Evolutionary conservation across 2,797 vertebrate genomes (phyloP), one percentile per base, ranked within the genome.

Genomic region (Acipenser transmontanus): DNA sequence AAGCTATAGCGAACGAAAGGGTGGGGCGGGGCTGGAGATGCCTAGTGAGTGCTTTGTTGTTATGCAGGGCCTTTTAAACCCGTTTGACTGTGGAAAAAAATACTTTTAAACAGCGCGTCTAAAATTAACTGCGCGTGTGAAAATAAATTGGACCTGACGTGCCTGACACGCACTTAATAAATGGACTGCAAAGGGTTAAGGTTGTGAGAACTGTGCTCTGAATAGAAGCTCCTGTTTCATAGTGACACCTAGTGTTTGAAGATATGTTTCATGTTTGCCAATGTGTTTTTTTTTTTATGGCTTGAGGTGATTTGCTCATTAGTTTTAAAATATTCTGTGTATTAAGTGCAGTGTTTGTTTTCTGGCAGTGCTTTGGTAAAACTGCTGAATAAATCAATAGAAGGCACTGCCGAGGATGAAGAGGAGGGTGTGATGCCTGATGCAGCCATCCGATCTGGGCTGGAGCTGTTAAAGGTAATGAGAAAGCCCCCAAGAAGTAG

Each of bases 361-460:
- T 34, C 2, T 34, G 34, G 34, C 72, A 99, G 97, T 86, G 93
- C 97, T 77, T 87, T 99, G 81, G 96, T 99, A 78, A 99, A 99
- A 78, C 82, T 98, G 79, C 92, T 99, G 83, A 99, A 99, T 85
- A 99, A 98, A 81, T 99, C 97, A 6, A 94, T 97, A 79, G 97
- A 99, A 70, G 97, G 97, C 67, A 98, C 97, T 66, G 94, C 93
- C 71, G 97, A 99, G 75, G 97, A 99, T 69, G 97, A 99, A 66
- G 97, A 99, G 76, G 97, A 99, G 80, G 97, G 97, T 70, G 96
- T 99, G 71, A 96, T 95, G 76, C 96, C 95, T 67, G 97, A 99
- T 79, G 93, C 95, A 65, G 97, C 97, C 75, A 99, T 99, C 82
- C 95, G 97, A 71, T 93, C 96, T 62, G 97, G 97, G 72, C 91